Evolutionary conservation across 2,113 vertebrate species (phyloP), one percentile per base, ranked within the genome.

Genomic region (Protobothrops mucrosquamatus): DNA sequence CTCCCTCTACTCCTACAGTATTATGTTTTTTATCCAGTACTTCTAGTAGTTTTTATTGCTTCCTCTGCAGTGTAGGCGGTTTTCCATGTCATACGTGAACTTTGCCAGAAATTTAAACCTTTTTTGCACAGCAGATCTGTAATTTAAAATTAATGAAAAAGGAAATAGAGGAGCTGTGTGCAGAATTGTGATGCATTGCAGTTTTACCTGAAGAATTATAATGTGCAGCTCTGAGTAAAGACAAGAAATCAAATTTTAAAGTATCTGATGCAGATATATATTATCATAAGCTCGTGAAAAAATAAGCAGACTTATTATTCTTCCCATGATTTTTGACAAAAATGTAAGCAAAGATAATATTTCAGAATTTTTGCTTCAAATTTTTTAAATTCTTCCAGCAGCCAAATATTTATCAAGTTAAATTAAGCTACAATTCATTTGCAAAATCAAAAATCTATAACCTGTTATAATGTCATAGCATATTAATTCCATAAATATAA

Each of bases 41-140:
- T 92, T 89, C 94, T 94, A 97, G 93, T 94, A 93, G 94, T 95
- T 94, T 96, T 94, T 93, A 94, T 97, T 94, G 95, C 96, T 96
- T 93, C 94, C 89, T 96, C 94, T 95, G 89, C 94, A 93, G 94
- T 96, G 97, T 97, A 96, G 97, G 97, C 91, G 52, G 96, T 94
- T 95, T 96, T 97, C 85, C 93, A 91, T 93, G 96, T 97, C 95
- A 69, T 92, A 97, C 95, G 96, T 96, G 96, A 96, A 96, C 95
- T 97, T 97, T 91, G 94, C 93, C 96, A 95, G 96, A 97, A 97
- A 90, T 96, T 95, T 97, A 96, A 9, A 48, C 43, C 51, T 57
- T 95, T 96, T 96, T 95, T 96, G 95, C 95, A 91, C 92, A 93
- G 96, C 94, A 96, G 94, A 96, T 95, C 92, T 96, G 10, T 96